Evolutionary conservation across 2,113 vertebrate genomes (phyloP).

Genomic region (Etheostoma spectabile): DNA sequence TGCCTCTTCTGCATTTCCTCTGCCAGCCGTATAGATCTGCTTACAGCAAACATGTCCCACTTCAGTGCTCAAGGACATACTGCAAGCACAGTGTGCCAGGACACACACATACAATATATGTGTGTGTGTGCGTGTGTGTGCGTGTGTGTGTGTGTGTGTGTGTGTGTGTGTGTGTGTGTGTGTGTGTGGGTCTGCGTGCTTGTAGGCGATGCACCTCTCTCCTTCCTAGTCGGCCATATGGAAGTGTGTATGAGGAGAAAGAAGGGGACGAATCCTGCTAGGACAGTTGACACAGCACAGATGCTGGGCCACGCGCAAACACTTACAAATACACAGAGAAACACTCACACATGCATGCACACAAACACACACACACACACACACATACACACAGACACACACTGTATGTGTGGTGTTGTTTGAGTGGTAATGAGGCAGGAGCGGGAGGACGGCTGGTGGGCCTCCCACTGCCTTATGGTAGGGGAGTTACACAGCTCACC

Average conservation of each 20-base stretch:
- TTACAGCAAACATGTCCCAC: constrained; percentile 64
- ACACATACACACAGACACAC: not conserved
- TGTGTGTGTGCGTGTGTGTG: not conserved
- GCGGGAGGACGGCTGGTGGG: constrained; percentile 55
- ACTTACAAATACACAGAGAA: constrained; percentile 22
- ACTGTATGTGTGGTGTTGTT: constrained; percentile 41
- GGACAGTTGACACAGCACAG: constrained; percentile 65
- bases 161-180: not conserved
- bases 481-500: constrained; percentile 54
- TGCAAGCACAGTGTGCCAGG: constrained; percentile 30
- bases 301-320: constrained; percentile 53
- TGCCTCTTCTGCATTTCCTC: constrained; percentile 31
- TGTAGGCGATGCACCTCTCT: constrained; percentile 27
- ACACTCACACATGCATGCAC: not conserved
- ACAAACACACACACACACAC: constrained; percentile 2
- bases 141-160: not conserved
- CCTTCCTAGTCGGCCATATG: constrained; percentile 61
- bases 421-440: constrained; percentile 71
- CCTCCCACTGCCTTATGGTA: constrained; percentile 69
- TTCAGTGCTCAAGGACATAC: constrained; percentile 78
- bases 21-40: constrained; percentile 55
- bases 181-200: not conserved
- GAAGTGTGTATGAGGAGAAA: constrained; percentile 34
- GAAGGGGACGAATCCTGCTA: constrained; percentile 35
- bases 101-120: constrained; percentile 14